Conservation (phyloP, 2,113 vertebrate species). For the Aplodontia rufa region DNA sequence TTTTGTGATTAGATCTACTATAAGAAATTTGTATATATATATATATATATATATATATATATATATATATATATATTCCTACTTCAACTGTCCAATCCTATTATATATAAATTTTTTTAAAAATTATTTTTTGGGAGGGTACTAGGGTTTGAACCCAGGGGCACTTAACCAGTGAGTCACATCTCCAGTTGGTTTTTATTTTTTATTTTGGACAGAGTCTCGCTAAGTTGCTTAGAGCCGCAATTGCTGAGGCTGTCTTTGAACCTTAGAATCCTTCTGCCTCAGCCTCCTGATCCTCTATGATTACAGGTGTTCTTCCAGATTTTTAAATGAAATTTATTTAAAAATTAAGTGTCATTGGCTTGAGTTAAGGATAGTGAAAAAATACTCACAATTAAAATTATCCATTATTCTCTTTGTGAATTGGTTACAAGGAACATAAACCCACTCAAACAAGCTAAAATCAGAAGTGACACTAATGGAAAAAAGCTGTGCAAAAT, state of each 20-base stretch:
- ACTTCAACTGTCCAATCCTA: background rate
- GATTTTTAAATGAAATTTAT: background rate
- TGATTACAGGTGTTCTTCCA: too few relatives aligned
- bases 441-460: background rate
- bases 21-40: background rate
- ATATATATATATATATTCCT: background rate
- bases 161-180: too few relatives aligned
- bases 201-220: too few relatives aligned
- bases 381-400: background rate
- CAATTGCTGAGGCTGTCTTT: too few relatives aligned
- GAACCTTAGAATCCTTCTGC: too few relatives aligned
- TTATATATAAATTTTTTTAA: background rate
- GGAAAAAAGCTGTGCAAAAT: background rate
- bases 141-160: too few relatives aligned
- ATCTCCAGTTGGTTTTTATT: too few relatives aligned
- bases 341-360: background rate
- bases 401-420: background rate
- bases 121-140: too few relatives aligned
- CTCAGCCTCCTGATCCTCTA: too few relatives aligned
- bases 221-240: too few relatives aligned
- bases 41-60: too few relatives aligned
- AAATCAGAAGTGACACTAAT: background rate
- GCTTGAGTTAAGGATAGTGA: background rate
- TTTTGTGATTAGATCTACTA: background rate
- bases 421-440: background rate